Evolutionary conservation across 2,113 vertebrate species (phyloP).

Genomic region (human): GRCh38 chr2:157237501-157238000

Average conservation of each 20-base stretch:
- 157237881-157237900: not conserved
- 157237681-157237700: not conserved
- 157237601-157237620: not conserved
- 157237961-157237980: not conserved
- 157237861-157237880: not conserved
- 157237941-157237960: not conserved
- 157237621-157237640: not conserved
- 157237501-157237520: too few species aligned
- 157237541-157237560: not conserved
- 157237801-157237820: not conserved
- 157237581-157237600: not conserved
- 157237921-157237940: not conserved
- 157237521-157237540: not conserved
- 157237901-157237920: not conserved
- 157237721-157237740: not conserved
- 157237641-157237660: not conserved
- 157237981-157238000: not conserved
- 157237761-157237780: not conserved
- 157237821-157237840: not conserved
- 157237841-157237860: not conserved
- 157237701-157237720: not conserved
- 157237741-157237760: not conserved
- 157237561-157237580: not conserved
- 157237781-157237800: not conserved
- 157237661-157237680: not conserved